Evolutionary conservation across 2,113 vertebrate species (phyloP), one percentile per base, ranked within the genome.

Genomic region (Edolisoma coerulescens): DNA sequence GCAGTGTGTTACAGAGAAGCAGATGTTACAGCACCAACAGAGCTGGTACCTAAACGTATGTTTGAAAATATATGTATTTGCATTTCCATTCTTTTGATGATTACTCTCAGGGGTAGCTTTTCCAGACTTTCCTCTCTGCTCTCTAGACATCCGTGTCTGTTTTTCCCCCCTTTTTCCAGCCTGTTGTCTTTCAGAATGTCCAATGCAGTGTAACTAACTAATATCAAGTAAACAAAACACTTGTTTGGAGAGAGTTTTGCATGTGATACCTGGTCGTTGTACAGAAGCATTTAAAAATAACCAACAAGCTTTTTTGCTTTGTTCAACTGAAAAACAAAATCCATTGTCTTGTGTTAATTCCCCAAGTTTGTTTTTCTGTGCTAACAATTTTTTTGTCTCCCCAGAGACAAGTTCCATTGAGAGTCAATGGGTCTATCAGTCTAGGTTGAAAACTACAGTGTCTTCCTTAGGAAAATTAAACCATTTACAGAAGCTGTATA

Each of bases 11-110:
- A 96, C n/a, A 95, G 82, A 97, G 97, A 97, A 97, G 97, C 96
- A 96, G 94, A 97, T 87, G 96, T 95, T 93, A 90, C 98, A 87
- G 71, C 96, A 95, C 65, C 98, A 96, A 91, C 94, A 92, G 95
- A 98, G 82, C 95, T 80, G 93, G 97, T 96, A 97, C 92, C 97
- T 94, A 97, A 98, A 98, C 95, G 98, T 99, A 99, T 41, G 98
- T 99, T 91, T 88, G 28, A 95, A 80, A 91, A 63, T 53, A 93
- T 39, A 21, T 83, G 20, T 96, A 83, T 95, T 77, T 87, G 9
- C 64, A 35, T 35, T 91, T 91, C 63, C n/a, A 45, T 52, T 96
- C 94, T 92, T 91, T 32, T 61, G 87, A 53, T 81, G 67, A 8
- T 57, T 67, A 47, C 57, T 93, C 28, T 84, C 17, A 61, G 74